These are phyloP conservation scores for Acholoe squamosa DNA, from an alignment of 2,888 invertebrate genomes.

Conservation along the genomic window DNA sequence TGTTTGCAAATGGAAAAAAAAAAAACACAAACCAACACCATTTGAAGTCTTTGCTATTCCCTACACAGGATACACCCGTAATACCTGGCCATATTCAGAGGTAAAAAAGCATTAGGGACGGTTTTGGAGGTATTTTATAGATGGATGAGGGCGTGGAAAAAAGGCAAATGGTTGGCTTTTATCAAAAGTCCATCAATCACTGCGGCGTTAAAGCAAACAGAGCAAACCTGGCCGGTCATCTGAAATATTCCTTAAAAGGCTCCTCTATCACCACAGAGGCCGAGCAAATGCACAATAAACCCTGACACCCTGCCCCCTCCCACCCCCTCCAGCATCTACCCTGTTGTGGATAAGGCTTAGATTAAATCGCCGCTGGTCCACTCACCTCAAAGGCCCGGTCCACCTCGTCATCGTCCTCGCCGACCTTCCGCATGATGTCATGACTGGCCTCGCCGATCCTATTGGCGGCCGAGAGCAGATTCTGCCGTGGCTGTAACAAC, in stretches of 20 bases:
- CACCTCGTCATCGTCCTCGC: constrained; percentile 87
- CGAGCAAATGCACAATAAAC: constrained; percentile 10
- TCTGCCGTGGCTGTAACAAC: constrained; percentile 91
- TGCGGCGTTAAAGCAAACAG: background rate
- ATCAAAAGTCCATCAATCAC: constrained; percentile 5
- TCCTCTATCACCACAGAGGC: constrained; percentile 4
- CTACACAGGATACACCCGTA: too few relatives aligned
- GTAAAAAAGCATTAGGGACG: too few relatives aligned
- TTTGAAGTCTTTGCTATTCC: background rate
- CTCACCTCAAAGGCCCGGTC: constrained; percentile 82
- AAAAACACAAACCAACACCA: background rate
- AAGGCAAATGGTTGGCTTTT: background rate
- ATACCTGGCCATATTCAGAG: too few relatives aligned
- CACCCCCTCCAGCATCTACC: background rate
- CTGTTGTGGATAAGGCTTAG: constrained; percentile 16
- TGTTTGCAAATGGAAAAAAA: background rate
- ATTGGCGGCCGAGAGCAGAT: constrained; percentile 96
- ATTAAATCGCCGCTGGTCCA: background rate
- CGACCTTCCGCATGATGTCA: constrained; percentile 91
- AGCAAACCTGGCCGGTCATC: constrained; percentile 32
- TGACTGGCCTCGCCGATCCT: constrained; percentile 96
- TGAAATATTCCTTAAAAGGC: constrained; percentile 57
- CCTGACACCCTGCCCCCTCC: background rate
- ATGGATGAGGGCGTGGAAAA: background rate
- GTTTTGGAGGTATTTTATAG: background rate